Conservation (phyloP, 2,797 vertebrate genomes). For the Ibycter americanus region DNA sequence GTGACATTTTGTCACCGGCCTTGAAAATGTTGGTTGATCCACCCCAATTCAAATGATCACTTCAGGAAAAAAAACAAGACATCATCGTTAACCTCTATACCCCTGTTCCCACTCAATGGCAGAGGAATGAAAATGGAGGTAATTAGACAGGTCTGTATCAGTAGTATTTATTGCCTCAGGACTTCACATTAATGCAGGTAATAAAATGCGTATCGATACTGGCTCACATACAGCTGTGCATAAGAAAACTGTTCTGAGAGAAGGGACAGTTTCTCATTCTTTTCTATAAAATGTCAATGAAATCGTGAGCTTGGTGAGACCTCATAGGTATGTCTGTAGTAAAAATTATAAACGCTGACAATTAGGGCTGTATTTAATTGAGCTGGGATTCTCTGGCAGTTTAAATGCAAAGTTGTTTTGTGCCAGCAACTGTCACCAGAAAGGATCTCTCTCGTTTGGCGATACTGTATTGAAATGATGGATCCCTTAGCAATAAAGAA, state of each 20-base stretch:
- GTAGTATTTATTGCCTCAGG: slow-evolving; percentile 4
- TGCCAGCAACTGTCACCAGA: not conserved
- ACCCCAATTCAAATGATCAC: not conserved
- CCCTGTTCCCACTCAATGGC: not conserved
- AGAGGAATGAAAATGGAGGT: not conserved
- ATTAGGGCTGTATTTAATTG: not conserved
- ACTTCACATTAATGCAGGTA: not conserved
- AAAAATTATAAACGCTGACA: slow-evolving; percentile 6
- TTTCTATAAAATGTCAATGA: not conserved
- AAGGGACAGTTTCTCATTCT: not conserved
- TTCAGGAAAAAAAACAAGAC: not conserved
- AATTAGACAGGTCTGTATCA: not conserved
- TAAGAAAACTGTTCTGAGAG: not conserved
- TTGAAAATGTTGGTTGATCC: not conserved
- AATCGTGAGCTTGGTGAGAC: not conserved
- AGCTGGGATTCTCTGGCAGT: not conserved
- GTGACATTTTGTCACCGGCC: not conserved
- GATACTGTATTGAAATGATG: not conserved
- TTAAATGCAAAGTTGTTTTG: not conserved
- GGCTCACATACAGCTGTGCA: not conserved
- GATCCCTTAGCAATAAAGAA: not conserved
- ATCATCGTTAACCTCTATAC: not conserved
- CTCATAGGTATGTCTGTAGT: not conserved
- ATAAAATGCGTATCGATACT: not conserved
- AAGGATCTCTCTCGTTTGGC: not conserved